Percentiles rank a stretch among this genome's conserved stretches.
Evolutionary conservation across 2,113 vertebrate genomes (phyloP).

Genomic region (Dryoscopus gambensis): DNA sequence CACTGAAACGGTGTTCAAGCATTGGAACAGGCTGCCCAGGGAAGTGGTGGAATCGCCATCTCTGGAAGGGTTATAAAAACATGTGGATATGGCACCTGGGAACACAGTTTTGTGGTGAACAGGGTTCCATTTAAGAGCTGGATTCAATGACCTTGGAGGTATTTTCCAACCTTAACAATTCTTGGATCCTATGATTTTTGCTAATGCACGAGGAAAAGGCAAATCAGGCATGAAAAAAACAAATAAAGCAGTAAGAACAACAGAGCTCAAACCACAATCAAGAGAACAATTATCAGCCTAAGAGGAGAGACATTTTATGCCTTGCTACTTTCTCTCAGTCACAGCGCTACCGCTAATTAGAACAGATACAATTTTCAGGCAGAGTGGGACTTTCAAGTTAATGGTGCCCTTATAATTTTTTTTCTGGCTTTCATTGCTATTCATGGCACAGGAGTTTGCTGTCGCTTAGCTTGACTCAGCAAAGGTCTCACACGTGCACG

Average conservation of each 20-base stretch:
- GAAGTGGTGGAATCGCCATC: background rate
- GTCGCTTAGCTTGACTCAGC: background rate
- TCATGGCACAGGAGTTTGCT: background rate
- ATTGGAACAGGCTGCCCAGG: background rate
- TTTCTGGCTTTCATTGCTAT: background rate
- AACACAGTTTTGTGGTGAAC: background rate
- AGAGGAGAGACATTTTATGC: background rate
- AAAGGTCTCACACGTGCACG: background rate
- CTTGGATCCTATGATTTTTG: background rate
- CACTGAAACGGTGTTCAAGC: background rate
- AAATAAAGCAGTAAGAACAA: background rate
- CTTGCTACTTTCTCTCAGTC: background rate
- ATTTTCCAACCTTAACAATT: background rate
- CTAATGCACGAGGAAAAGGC: accelerated
- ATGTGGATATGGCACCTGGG: background rate
- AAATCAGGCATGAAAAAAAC: background rate
- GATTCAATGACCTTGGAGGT: background rate
- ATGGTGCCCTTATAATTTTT: background rate
- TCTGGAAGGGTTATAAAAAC: background rate
- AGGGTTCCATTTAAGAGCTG: background rate
- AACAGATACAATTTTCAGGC: background rate
- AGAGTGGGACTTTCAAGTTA: constrained; percentile 5
- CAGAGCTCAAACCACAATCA: background rate
- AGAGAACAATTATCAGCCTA: background rate
- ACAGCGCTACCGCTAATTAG: background rate